Conservation (phyloP, 2,888 invertebrate species). For the Oscheius myriophilus region DNA sequence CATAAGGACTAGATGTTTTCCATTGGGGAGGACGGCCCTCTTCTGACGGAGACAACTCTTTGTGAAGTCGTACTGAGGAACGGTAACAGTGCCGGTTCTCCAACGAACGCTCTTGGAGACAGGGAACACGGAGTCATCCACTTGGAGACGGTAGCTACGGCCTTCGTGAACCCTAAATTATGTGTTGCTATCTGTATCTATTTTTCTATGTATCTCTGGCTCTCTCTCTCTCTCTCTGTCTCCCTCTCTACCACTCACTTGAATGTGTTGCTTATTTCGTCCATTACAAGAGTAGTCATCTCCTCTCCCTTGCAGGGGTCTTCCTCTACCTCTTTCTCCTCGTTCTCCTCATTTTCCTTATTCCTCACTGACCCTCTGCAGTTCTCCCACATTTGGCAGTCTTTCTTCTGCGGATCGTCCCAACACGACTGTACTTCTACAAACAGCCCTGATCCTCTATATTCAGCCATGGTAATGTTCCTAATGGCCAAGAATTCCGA, state of each 20-base stretch:
- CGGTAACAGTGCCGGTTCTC: neutral
- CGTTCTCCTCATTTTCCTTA: conserved; percentile 1
- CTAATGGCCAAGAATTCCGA: conserved; percentile 7
- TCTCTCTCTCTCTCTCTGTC: too few species aligned
- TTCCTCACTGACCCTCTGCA: conserved; percentile 8
- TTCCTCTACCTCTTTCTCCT: neutral
- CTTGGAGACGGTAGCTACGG: conserved; percentile 15
- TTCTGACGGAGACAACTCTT: conserved; percentile 10
- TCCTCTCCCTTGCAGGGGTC: conserved; percentile 2
- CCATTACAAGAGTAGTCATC: conserved; percentile 4
- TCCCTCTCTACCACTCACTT: neutral
- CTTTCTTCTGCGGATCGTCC: conserved; percentile 7
- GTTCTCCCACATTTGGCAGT: conserved; percentile 6
- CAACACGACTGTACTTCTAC: conserved; percentile 12
- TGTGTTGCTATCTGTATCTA: too few species aligned
- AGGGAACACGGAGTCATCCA: conserved; percentile 9
- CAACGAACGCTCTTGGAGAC: neutral
- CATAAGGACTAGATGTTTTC: conserved; percentile 1
- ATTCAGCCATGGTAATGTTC: neutral
- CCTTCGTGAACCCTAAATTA: neutral
- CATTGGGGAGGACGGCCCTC: conserved; percentile 10
- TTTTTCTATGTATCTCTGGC: too few species aligned
- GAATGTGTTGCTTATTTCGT: neutral
- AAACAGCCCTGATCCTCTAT: conserved; percentile 15
- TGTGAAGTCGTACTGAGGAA: conserved; percentile 4